A percentile compares a stretch with the other conserved stretches of the same genome.
These are phyloP conservation scores for Clamator glandarius DNA, from an alignment of 2,797 vertebrate species.

Conservation along the genomic window DNA sequence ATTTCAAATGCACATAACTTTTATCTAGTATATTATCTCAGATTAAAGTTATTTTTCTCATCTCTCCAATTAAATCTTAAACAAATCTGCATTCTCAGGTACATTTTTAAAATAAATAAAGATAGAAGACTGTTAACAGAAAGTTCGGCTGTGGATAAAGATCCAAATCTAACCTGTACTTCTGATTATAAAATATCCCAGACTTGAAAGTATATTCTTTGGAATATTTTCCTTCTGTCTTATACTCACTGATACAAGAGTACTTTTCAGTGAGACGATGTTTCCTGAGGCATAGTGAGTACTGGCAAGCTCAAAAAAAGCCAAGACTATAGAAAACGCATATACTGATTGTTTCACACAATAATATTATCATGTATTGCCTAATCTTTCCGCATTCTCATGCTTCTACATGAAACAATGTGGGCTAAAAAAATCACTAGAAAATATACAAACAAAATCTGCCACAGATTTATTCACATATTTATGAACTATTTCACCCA, in stretches of 20 bases:
- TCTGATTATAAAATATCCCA: constrained; percentile 5
- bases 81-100: not conserved
- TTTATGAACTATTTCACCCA: not conserved
- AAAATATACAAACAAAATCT: not conserved
- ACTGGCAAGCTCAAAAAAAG: constrained; percentile 8
- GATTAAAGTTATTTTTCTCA: constrained; percentile 26
- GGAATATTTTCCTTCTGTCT: constrained; percentile 15
- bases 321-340: not conserved
- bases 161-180: constrained; percentile 17
- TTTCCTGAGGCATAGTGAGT: constrained; percentile 29
- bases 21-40: not conserved
- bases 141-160: not conserved
- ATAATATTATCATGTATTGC: not conserved
- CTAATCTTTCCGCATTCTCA: constrained; percentile 9
- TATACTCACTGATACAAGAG: constrained; percentile 12
- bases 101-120: not conserved
- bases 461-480: not conserved
- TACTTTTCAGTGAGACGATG: not conserved
- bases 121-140: not conserved
- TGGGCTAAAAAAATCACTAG: not conserved
- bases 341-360: constrained; percentile 25
- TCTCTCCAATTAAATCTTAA: not conserved
- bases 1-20: not conserved
- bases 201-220: constrained; percentile 23
- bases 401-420: not conserved